These are phyloP conservation scores for Gila robusta DNA, from an alignment of 2,797 vertebrate species.

Conservation along the genomic window DNA sequence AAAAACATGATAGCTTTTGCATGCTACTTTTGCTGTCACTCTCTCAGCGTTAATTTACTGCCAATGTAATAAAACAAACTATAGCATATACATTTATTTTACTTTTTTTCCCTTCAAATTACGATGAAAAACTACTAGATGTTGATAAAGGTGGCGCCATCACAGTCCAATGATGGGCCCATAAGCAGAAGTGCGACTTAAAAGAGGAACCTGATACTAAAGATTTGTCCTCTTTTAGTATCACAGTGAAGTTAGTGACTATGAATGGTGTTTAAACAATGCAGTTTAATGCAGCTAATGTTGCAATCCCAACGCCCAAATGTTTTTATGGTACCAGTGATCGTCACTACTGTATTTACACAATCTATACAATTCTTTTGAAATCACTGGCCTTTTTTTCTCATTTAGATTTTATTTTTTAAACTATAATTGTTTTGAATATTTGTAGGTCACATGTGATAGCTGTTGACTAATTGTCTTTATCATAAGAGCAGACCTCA, in stretches of 20 bases:
- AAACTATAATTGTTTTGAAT: background rate
- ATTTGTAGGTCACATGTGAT: background rate
- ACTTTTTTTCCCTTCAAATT: too few species aligned
- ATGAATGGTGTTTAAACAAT: background rate
- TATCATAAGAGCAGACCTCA: background rate
- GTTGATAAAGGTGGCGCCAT: background rate
- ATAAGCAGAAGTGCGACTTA: constrained; percentile 34
- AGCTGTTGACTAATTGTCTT: background rate
- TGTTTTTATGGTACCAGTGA: background rate
- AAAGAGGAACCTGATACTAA: constrained; percentile 16
- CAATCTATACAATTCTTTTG: background rate
- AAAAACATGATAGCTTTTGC: background rate
- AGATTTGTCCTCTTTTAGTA: background rate
- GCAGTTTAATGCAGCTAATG: background rate
- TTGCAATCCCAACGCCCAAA: background rate
- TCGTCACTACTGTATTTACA: background rate
- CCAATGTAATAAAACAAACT: background rate
- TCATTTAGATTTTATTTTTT: background rate
- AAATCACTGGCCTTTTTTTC: background rate
- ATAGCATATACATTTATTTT: background rate
- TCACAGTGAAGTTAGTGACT: background rate
- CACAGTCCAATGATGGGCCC: background rate
- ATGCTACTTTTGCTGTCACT: background rate
- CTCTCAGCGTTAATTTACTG: background rate
- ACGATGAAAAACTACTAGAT: background rate